Evolutionary conservation across 2,113 vertebrate species (phyloP), one percentile per base, ranked within the genome.

Genomic region (Melanerpes formicivorus): DNA sequence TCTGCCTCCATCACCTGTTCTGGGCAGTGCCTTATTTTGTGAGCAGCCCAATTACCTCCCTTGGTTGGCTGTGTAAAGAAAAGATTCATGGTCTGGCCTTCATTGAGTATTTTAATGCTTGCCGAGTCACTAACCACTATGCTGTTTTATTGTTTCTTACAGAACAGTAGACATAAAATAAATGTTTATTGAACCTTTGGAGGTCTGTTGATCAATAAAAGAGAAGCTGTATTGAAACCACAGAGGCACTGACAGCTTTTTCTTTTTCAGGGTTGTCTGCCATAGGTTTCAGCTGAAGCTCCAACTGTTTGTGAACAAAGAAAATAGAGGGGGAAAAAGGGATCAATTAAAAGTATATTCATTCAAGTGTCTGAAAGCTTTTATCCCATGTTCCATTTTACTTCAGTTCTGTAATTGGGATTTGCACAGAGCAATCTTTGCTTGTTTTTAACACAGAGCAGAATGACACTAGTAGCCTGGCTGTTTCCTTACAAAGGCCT

Each of bases 161-260:
- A 87, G 91, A 80, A 56, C 60, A 74, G 73, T 29, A 83, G 81
- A 48, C 84, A 15, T 93, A 93, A 96, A 93, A 96, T 78, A 83
- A 91, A 96, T 94, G 83, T 93, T 93, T 95, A 95, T 93, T 91
- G 94, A 95, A 88, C 86, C 74, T 95, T 91, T 63, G 74, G 81
- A 95, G 91, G 80, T 82, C 80, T 95, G 70, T 66, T 86, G 88
- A 95, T 95, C 90, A 81, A 94, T 96, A 87, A 75, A 88, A 87
- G 89, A 82, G 77, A 93, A 93, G 81, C 84, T 95, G 56, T 34
- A 71, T 3, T 87, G 92, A 90, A 91, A 91, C 88, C 87, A 56
- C 89, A 80, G 84, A 83, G 37, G 69, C 87, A 25, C 59, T 87
- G 90, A 91, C 73, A 92, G 74, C 88, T 85, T 91, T 93, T 93